Conservation (phyloP, 2,113 vertebrate species). For the Origma solitaria region DNA sequence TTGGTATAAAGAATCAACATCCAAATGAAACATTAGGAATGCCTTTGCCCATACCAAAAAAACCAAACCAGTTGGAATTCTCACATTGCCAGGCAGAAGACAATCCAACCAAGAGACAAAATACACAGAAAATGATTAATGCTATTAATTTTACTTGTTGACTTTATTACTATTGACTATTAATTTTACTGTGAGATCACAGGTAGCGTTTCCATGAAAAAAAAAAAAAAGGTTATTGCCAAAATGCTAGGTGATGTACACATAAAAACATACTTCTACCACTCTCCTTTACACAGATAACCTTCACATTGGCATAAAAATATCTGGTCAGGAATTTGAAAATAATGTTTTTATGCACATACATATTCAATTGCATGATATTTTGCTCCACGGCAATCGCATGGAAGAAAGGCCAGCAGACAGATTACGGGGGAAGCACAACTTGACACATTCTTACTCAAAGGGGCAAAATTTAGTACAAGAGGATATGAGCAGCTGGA, state of each 20-base stretch:
- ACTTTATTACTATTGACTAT: too few species aligned
- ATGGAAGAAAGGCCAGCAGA: neutral
- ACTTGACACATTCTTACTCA: neutral
- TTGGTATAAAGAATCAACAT: neutral
- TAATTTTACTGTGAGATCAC: neutral
- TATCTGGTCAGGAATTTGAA: neutral
- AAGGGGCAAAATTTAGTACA: neutral
- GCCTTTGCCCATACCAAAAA: neutral
- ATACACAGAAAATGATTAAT: neutral
- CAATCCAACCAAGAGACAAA: neutral
- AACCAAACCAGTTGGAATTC: neutral
- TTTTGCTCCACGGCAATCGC: neutral
- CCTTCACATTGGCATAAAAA: neutral
- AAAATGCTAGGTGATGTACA: neutral
- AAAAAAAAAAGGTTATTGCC: neutral
- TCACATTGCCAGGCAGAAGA: neutral
- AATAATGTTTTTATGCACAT: neutral
- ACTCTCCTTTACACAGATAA: neutral
- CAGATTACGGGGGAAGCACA: neutral
- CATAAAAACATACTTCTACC: neutral
- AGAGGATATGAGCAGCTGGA: neutral
- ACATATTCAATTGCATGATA: neutral
- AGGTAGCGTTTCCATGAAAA: neutral
- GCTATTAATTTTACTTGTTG: neutral
- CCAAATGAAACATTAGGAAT: neutral